Base-by-base conservation (phyloP, 2,113 vertebrate genomes). In the Fulmarus glacialis region DNA sequence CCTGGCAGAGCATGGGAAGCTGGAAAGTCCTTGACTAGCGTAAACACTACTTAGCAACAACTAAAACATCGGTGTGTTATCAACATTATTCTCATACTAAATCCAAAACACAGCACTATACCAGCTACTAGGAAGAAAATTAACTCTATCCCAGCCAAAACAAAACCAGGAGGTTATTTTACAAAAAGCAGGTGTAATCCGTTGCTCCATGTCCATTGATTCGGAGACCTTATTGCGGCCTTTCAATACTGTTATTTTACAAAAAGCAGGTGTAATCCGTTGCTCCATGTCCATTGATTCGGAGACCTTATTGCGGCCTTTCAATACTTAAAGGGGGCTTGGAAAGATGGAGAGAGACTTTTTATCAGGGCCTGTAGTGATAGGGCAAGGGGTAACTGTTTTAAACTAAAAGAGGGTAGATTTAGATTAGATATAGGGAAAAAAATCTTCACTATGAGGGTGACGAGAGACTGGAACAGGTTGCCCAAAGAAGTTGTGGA, bases 151-250 rank as follows among this genome's bases (percentile, higher is more conserved):
- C 40, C 40, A 40, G 40, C 40, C 40, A 12, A 40, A 40, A 40
- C 40, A 12, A 40, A 40, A 40, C 40, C 40, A 40, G 40, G 40
- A 40, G 40, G 40, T 40, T 40, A 8, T 63, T 87, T 38, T 62
- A 43, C 32, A 38, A 52, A 62, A 43, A 43, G 19, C 15, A 23
- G 32, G 14, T 47, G 56, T 27, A 34, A 27, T 68, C 56, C 5
- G 4, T 26, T 60, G 32, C 22, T 55, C 34, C 27, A 3, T 6
- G 13, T 3, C 22, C 27, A 3, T n/a, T n/a, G 34, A 8, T 16
- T 21, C 12, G 0, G 34, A 73, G 47, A 30, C 47, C 8, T 14
- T n/a, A 36, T 3, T 24, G 26, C 0, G 12, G 23, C 52, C 27
- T 36, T 56, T 15, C 3, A 7, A 1, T 15, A 24, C 38, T 29